phyloP scores from a whole-genome alignment of 2,113 vertebrate species.

The Pungitius pungitius region DNA sequence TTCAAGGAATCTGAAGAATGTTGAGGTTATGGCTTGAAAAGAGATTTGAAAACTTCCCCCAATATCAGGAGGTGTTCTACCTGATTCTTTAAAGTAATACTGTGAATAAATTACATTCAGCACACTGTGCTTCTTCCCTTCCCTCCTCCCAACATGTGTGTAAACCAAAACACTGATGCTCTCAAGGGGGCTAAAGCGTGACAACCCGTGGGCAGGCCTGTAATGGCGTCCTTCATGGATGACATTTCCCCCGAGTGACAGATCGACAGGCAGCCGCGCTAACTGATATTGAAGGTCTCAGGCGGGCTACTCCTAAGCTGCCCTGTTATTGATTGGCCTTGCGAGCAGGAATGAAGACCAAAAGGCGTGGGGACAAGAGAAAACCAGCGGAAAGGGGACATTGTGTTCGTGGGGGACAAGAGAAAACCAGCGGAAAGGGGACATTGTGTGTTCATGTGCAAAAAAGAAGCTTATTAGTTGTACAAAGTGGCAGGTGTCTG shows the following conservation, averaged over 20 bases:
- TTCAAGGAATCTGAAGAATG: not conserved
- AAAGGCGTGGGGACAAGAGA: not conserved
- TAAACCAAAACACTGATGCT: not conserved
- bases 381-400: not conserved
- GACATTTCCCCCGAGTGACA: conserved; percentile 51
- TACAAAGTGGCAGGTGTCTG: not conserved
- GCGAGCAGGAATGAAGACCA: conserved; percentile 23
- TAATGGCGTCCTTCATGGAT: conserved; percentile 60
- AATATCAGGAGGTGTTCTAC: too few relatives aligned
- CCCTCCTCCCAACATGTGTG: not conserved
- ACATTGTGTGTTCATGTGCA: conserved; percentile 11
- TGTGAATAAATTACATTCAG: conserved; percentile 41
- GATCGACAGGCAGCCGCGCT: conserved; percentile 21
- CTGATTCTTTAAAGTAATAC: not conserved
- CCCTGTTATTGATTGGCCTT: conserved; percentile 54
- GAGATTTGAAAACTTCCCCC: not conserved
- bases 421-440: not conserved
- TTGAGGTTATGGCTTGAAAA: conserved; percentile 8
- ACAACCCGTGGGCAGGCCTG: conserved; percentile 33
- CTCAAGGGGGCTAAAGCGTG: conserved; percentile 35
- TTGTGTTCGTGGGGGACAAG: not conserved
- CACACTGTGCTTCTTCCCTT: not conserved
- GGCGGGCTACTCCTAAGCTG: conserved; percentile 15
- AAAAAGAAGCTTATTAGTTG: not conserved
- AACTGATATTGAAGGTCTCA: conserved; percentile 51